Evolutionary conservation across 1,140 invertebrate species (phyloP), one percentile per base, ranked within the genome.

Genomic region (Calliopsis andreniformis): DNA sequence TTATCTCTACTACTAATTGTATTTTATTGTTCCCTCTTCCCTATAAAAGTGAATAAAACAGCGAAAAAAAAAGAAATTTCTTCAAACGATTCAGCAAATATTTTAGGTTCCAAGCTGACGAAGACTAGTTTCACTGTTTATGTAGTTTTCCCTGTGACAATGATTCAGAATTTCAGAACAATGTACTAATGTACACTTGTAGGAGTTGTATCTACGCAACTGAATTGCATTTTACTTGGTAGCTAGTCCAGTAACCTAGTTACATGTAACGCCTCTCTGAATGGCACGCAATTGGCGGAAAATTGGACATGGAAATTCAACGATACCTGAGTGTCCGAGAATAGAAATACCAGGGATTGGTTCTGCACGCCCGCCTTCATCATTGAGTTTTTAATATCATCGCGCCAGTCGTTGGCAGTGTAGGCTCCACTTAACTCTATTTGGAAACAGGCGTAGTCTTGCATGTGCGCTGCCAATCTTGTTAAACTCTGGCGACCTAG

Each of bases 401-500:
- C 94, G 53, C 93, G 89, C 95, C 95, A 96, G 58, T 96, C 94
- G 6, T 88, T 86, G 5, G 55, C 72, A 0, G 91, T 90, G 72
- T 94, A 94, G 3, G 85, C 78, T 79, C 92, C 92, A 7, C 82
- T 93, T 1, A 93, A 78, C 81, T 92, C 93, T 45, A 94, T 92
- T 87, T 94, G 93, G 83, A 95, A 95, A 20, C 94, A 93, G 56
- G 84, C 85, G 87, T 92, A 94, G 58, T 95, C 94, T 0, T 92
- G 91, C 79, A 95, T 95, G 55, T 94, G 93, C 0, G 94, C 87
- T 0, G 95, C 93, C 2, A 96, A 88, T 68, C 93, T 92, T 0
- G 95, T 94, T 16, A 95, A 91, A 84, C 94, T 95, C 83, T 95
- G 94, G 12, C 95, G 87, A 18, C 95, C 95, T 93, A 68, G 51